Evolutionary conservation across 1,140 invertebrate species (phyloP).

Genomic region (Cydia splendana): DNA sequence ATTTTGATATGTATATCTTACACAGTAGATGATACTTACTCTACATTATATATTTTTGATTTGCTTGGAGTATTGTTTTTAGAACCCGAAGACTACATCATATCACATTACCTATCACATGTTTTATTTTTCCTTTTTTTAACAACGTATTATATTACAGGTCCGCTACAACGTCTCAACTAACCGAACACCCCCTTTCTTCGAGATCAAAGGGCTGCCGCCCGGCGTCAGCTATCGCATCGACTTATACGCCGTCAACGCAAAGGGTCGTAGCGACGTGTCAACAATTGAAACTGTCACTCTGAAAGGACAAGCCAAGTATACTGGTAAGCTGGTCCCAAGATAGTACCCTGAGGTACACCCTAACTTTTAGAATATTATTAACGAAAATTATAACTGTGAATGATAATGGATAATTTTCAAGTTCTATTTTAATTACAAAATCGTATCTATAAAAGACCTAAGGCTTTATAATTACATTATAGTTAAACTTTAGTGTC

Average conservation of each 20-base stretch:
- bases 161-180: slow-evolving; percentile 77
- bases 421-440: neutral
- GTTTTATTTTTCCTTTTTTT: no score
- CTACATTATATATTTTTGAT: no score
- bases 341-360: neutral
- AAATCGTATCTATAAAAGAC: no score
- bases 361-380: neutral
- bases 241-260: slow-evolving; percentile 90
- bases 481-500: no score
- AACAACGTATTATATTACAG: slow-evolving; percentile 41
- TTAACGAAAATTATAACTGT: neutral
- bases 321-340: slow-evolving; percentile 79
- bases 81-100: no score
- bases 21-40: no score
- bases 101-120: no score
- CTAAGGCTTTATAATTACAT: no score
- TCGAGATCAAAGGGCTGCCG: slow-evolving; percentile 88
- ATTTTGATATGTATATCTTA: no score
- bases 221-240: slow-evolving; percentile 88
- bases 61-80: no score
- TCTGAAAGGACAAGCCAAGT: slow-evolving; percentile 88
- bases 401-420: neutral
- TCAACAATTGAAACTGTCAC: slow-evolving; percentile 90
- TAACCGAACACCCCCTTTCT: slow-evolving; percentile 82
- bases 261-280: slow-evolving; percentile 91